Evolutionary conservation across 2,113 vertebrate species (phyloP), one percentile per base, ranked within the genome.

Genomic region (Phaethon lepturus): DNA sequence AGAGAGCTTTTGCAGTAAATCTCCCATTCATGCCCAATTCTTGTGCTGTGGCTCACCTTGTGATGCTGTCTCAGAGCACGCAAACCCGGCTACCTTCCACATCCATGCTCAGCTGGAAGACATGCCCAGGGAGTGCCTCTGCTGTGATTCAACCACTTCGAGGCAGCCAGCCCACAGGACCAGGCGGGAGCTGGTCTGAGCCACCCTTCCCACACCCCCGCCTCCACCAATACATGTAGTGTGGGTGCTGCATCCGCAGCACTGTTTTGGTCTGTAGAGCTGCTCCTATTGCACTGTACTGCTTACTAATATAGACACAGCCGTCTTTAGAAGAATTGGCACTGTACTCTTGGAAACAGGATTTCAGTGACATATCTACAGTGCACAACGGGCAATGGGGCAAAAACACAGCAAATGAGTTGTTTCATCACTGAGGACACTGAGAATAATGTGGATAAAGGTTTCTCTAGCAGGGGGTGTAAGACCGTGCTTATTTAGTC

Each of bases 331-430:
- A 86, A 49, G 49, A 93, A 73, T 11, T 60, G 20, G 49, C 33
- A 18, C n/a, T 6, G 6, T n/a, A 24, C 13, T 42, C 17, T 17
- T 47, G 28, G 52, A 84, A 66, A 55, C 2, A 25, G 1, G 0
- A 47, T n/a, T 91, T 66, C 42, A 74, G 14, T 19, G 7, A 6
- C 68, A 24, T 11, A 52, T 14, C 67, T 40, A 58, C 14, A n/a
- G 16, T 33, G 20, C 31, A 28, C 28, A n/a, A 13, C 1, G 35
- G 28, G 19, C 6, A 78, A 59, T 6, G 17, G 15, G 22, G 3
- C 42, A 82, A 66, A 87, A 91, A 55, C 52, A 66, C 7, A 42
- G 2, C 10, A 24, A 10, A 38, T 1, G 31, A 55, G 9, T 23
- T 55, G 45, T 42, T 59, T 67, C 9, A 42, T 73, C 29, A 16